Evolutionary conservation across 1,140 invertebrate species (phyloP).

Genomic region (Formica selysi): DNA sequence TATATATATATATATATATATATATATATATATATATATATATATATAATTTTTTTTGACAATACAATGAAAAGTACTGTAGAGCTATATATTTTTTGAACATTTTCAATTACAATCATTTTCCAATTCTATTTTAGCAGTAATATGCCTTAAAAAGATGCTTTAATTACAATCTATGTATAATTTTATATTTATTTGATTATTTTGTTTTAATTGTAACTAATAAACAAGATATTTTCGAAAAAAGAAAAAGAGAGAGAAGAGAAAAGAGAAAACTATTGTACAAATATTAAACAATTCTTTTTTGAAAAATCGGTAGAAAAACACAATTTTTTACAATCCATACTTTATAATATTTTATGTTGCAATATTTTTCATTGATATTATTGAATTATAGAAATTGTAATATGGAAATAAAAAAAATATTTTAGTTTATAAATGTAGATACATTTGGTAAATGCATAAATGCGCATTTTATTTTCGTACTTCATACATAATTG

Average conservation of each 20-base stretch:
- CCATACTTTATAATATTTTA: not conserved
- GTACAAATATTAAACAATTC: not conserved
- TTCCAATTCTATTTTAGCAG: not conserved
- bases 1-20: not conserved
- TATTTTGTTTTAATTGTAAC: not conserved
- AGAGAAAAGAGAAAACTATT: not conserved
- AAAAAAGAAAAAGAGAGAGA: too few relatives aligned
- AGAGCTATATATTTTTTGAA: not conserved
- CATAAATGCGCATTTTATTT: not conserved
- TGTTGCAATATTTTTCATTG: slow-evolving; percentile 1
- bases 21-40: too few relatives aligned
- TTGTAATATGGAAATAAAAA: not conserved
- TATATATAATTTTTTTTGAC: not conserved
- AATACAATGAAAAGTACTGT: not conserved
- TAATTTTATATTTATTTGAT: not conserved
- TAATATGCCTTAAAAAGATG: not conserved
- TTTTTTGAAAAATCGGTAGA: not conserved
- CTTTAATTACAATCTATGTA: not conserved
- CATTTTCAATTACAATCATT: slow-evolving; percentile 8
- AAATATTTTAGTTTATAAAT: not conserved
- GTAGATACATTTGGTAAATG: not conserved
- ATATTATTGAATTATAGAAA: not conserved
- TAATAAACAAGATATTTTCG: not conserved
- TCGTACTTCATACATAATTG: not conserved
- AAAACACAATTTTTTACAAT: not conserved